Percentiles rank a stretch among this genome's conserved stretches.
Evolutionary conservation across 1,140 invertebrate species (phyloP).

Genomic region (Orius insidiosus): DNA sequence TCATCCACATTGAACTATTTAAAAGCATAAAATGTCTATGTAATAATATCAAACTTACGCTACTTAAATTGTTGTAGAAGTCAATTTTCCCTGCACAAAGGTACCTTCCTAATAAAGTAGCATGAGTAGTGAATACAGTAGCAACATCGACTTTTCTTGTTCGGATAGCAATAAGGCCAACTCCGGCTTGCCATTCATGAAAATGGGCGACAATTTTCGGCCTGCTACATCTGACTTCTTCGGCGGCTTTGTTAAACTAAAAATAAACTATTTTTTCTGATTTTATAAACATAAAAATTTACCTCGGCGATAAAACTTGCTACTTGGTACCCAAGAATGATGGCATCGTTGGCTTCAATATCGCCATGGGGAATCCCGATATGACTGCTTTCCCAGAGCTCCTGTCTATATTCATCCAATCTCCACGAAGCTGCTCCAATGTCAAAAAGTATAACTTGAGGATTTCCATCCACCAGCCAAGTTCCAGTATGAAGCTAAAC

Average conservation of each 20-base stretch:
- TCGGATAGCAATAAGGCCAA: constrained; percentile 72
- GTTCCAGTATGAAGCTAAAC: constrained; percentile 73
- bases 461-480: constrained; percentile 98
- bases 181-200: constrained; percentile 97
- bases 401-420: constrained; percentile 87
- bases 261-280: too few relatives aligned
- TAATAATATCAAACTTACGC: constrained; percentile 35
- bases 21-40: background rate
- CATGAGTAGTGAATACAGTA: constrained; percentile 97
- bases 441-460: constrained; percentile 94
- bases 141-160: constrained; percentile 81
- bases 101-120: constrained; percentile 91
- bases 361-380: constrained; percentile 91
- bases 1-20: constrained; percentile 85
- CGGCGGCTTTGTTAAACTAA: constrained; percentile 42
- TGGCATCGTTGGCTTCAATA: constrained; percentile 90
- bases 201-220: constrained; percentile 84
- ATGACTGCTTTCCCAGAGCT: constrained; percentile 70
- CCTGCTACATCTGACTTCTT: constrained; percentile 35
- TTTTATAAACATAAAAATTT: constrained; percentile 15
- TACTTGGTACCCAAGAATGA: constrained; percentile 92
- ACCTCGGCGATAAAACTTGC: constrained; percentile 82
- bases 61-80: constrained; percentile 97
- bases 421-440: constrained; percentile 94
- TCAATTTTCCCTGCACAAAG: constrained; percentile 95